Evolutionary conservation across 2,797 vertebrate species (phyloP).

Genomic region (Melanotaenia nigrans): DNA sequence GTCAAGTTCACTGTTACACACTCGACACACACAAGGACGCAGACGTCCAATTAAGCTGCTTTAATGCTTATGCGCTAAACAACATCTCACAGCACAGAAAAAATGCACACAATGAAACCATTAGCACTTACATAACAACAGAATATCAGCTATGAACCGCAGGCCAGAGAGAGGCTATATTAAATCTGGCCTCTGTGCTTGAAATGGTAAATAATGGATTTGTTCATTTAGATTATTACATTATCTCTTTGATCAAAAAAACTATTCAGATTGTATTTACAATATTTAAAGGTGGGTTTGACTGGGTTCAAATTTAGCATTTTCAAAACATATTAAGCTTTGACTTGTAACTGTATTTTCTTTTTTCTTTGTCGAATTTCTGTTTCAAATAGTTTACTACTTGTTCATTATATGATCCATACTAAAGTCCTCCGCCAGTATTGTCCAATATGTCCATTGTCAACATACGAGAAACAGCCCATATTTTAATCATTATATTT

Average conservation of each 20-base stretch:
- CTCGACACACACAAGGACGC: constrained; percentile 4
- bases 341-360: not conserved
- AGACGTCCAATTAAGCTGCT: constrained; percentile 41
- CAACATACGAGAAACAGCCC: too few species aligned
- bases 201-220: constrained; percentile 31
- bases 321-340: not conserved
- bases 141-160: constrained; percentile 4
- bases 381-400: too few species aligned
- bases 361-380: not conserved
- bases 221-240: constrained; percentile 14
- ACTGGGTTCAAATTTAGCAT: not conserved
- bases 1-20: constrained; percentile 9
- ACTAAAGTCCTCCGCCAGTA: not conserved
- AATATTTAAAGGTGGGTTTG: not conserved
- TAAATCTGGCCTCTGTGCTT: constrained; percentile 14
- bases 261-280: constrained; percentile 11
- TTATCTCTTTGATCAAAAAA: constrained; percentile 33
- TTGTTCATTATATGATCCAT: not conserved
- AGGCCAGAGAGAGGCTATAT: constrained; percentile 16
- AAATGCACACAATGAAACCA: constrained; percentile 57
- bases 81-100: constrained; percentile 44
- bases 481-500: too few species aligned
- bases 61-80: constrained; percentile 26
- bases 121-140: constrained; percentile 62
- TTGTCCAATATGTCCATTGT: not conserved